Conservation (phyloP, 2,888 invertebrate genomes). For the Nomada goodeniana region DNA sequence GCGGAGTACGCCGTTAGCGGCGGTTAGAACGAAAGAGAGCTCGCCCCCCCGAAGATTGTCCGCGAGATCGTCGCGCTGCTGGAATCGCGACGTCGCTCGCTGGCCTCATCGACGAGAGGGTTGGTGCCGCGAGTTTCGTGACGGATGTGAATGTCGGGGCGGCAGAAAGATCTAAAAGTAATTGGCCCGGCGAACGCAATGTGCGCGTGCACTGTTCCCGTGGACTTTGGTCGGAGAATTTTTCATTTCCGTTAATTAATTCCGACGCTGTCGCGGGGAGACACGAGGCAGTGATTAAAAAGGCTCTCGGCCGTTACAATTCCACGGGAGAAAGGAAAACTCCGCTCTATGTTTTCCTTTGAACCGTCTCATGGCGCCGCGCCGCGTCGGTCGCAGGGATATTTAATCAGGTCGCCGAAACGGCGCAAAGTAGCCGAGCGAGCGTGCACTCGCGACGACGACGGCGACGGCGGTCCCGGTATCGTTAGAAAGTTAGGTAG, state of each 20-base stretch:
- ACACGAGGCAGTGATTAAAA: slow-evolving; percentile 40
- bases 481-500: slow-evolving; percentile 49
- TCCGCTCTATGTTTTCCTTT: slow-evolving; percentile 34
- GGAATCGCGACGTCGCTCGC: not conserved
- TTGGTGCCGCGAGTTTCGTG: not conserved
- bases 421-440: slow-evolving; percentile 11
- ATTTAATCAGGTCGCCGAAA: slow-evolving; percentile 40
- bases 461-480: slow-evolving; percentile 22
- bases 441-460: slow-evolving; percentile 3
- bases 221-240: slow-evolving; percentile 25
- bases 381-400: slow-evolving; percentile 17
- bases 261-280: slow-evolving; percentile 33
- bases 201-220: not conserved
- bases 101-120: not conserved
- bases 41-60: not conserved
- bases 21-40: too few species aligned
- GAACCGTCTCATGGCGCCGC: slow-evolving; percentile 1
- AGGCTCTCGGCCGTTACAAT: slow-evolving; percentile 29
- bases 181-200: slow-evolving; percentile 22
- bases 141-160: not conserved
- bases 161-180: not conserved
- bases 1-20: too few species aligned
- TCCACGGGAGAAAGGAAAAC: slow-evolving; percentile 11
- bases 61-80: not conserved
- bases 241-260: slow-evolving; percentile 58